Evolutionary conservation across 2,888 invertebrate genomes (phyloP).

Genomic region (Lamellibrachia columna): DNA sequence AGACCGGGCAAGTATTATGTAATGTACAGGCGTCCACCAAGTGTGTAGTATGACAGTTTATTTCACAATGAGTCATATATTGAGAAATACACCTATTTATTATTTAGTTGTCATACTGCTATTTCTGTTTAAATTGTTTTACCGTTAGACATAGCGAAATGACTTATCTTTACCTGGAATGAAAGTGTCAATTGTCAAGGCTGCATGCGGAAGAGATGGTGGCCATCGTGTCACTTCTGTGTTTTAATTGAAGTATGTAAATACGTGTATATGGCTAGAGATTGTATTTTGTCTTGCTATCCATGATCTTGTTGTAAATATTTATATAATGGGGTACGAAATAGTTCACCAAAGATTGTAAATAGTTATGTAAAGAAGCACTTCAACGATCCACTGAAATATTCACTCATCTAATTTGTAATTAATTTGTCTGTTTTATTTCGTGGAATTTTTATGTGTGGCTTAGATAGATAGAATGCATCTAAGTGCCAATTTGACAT

Average conservation of each 20-base stretch:
- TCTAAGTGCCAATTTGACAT: background rate
- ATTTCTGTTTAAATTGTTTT: background rate
- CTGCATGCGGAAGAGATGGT: background rate
- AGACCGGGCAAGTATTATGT: too few species aligned
- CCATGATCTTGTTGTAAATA: background rate
- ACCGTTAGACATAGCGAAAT: background rate
- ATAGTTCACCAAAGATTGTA: constrained; percentile 12
- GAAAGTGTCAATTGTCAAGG: background rate
- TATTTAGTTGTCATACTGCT: background rate
- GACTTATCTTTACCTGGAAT: background rate
- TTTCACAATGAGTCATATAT: background rate
- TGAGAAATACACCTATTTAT: background rate
- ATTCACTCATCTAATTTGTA: too few species aligned
- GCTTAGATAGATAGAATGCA: background rate
- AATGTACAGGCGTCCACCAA: too few species aligned
- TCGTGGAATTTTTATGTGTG: background rate
- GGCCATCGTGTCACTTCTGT: background rate
- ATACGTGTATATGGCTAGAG: background rate
- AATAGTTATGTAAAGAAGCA: background rate
- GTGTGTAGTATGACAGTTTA: background rate
- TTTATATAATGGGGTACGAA: background rate
- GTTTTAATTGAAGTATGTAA: background rate
- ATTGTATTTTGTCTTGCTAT: background rate
- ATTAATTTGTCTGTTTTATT: too few species aligned
- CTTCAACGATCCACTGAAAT: background rate